A percentile compares a stretch with the other conserved stretches of the same genome.
Evolutionary conservation across 2,113 vertebrate species (phyloP).

Genomic region (Zingel zingel): DNA sequence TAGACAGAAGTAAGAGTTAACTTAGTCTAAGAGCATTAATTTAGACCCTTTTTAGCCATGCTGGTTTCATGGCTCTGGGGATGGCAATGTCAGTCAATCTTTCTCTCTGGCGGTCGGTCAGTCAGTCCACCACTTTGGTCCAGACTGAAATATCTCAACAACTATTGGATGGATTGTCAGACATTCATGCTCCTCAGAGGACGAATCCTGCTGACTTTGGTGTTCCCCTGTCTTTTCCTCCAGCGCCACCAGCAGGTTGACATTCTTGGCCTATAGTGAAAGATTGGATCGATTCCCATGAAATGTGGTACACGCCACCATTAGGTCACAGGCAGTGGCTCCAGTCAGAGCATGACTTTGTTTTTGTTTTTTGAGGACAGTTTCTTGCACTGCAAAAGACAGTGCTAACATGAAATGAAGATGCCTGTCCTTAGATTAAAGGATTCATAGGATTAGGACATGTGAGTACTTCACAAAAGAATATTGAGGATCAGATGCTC

Average conservation of each 20-base stretch:
- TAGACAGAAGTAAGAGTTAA: conserved; percentile 8
- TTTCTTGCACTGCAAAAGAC: not conserved
- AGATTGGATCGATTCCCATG: not conserved
- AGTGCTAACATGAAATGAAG: not conserved
- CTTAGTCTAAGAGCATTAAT: conserved; percentile 17
- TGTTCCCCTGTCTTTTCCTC: not conserved
- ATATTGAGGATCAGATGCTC: not conserved
- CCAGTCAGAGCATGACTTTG: not conserved
- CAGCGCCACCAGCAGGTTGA: not conserved
- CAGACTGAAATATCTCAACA: not conserved
- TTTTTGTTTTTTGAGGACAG: not conserved
- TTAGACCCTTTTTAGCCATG: not conserved
- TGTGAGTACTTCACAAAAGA: not conserved
- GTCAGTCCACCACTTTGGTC: not conserved
- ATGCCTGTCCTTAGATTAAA: not conserved
- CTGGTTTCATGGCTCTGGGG: not conserved
- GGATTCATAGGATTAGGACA: not conserved
- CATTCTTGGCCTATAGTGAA: not conserved
- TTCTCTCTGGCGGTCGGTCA: not conserved
- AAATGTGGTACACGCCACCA: not conserved
- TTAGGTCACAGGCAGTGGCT: not conserved
- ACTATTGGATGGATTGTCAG: not conserved
- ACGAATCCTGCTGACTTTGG: not conserved
- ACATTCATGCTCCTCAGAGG: not conserved
- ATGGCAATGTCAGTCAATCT: not conserved